Evolutionary conservation across 2,888 invertebrate species (phyloP).

Genomic region (Sepiola atlantica): DNA sequence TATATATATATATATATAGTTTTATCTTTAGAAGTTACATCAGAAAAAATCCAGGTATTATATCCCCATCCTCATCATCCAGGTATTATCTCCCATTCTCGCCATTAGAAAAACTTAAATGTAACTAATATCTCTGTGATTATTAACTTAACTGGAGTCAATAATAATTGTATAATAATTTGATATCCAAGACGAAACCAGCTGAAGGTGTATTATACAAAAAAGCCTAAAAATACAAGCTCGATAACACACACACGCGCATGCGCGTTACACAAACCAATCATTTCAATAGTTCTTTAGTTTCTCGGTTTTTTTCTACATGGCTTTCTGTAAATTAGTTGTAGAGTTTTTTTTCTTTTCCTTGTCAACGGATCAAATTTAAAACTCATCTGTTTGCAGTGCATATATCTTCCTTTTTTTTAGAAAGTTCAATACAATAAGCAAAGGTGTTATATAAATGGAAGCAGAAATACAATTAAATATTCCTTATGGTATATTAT

Average conservation of each 20-base stretch:
- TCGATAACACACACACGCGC: neutral
- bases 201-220: too few species aligned
- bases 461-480: constrained; percentile 10
- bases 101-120: too few species aligned
- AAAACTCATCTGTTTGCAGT: neutral
- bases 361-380: neutral
- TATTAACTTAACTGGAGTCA: too few species aligned
- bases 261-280: neutral
- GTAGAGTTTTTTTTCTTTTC: neutral
- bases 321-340: neutral
- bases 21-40: too few species aligned
- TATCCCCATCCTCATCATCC: too few species aligned
- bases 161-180: too few species aligned
- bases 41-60: too few species aligned
- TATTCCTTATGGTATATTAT: neutral
- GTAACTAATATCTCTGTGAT: too few species aligned
- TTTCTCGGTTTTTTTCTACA: neutral
- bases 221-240: too few species aligned
- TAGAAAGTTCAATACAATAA: neutral
- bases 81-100: too few species aligned
- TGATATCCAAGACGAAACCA: too few species aligned
- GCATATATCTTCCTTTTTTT: neutral
- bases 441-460: neutral
- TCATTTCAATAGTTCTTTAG: neutral
- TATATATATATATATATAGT: too few species aligned